Evolutionary conservation across 2,888 invertebrate species (phyloP).

Genomic region (Caenorhabditis japonica): DNA sequence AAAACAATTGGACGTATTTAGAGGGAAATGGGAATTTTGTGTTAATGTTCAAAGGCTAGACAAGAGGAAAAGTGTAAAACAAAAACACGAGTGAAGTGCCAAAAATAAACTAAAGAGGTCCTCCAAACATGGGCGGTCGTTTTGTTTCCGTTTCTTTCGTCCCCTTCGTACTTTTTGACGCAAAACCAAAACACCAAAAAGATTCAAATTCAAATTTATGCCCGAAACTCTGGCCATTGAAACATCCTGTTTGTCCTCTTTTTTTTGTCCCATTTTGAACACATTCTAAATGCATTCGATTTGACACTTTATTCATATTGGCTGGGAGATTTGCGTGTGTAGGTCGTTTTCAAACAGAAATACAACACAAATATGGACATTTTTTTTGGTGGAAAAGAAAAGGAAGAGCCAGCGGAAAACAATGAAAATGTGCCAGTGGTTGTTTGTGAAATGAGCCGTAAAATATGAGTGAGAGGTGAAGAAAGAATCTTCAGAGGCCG

Average conservation of each 20-base stretch:
- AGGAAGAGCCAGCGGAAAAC: not conserved
- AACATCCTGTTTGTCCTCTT: not conserved
- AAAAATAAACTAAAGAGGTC: constrained; percentile 17
- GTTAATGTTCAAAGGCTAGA: not conserved
- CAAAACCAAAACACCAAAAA: not conserved
- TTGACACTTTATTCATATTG: constrained; percentile 15
- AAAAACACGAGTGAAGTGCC: constrained; percentile 3
- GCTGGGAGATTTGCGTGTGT: constrained; percentile 20
- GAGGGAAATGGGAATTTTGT: not conserved
- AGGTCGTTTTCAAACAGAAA: not conserved
- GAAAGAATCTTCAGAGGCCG: too few species aligned
- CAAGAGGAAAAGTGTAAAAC: not conserved
- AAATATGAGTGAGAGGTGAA: too few species aligned
- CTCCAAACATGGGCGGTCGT: constrained; percentile 1
- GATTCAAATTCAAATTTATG: constrained; percentile 20
- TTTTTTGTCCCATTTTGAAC: constrained; percentile 10
- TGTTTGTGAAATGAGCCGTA: constrained; percentile 22
- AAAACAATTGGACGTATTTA: too few species aligned
- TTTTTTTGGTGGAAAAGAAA: not conserved
- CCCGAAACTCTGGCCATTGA: constrained; percentile 10
- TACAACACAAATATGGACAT: not conserved
- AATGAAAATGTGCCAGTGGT: constrained; percentile 11
- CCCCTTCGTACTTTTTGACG: too few species aligned
- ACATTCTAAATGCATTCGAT: constrained; percentile 46
- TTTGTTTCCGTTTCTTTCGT: too few species aligned